Base-by-base conservation (phyloP, 1,140 invertebrate genomes). In the Conopomorpha cramerella region DNA sequence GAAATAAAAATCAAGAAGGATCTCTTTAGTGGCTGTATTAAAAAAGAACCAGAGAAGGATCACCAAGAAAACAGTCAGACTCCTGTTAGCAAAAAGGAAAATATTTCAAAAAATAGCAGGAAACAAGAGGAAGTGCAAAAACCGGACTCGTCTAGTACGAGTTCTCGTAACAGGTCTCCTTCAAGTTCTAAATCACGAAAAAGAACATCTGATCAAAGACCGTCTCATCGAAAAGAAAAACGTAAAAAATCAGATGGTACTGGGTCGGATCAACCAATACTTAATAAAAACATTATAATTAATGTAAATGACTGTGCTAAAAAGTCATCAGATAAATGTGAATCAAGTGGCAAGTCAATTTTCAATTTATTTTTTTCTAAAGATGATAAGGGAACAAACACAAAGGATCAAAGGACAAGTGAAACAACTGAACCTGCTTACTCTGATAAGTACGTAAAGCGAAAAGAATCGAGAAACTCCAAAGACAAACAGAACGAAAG, bases 191-290 rank as follows among this genome's bases (percentile, higher is more conserved):
- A 50, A 39, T 51, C 60, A 28, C 54, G 63, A 10, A 73, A 76
- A 54, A 56, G 67, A 40, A 59, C 62, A 8, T 46, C 48, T 35
- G 66, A 73, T n/a, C 58, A 64, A 46, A 62, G 49, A 43, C 60
- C 65, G 29, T 67, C 58, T 16, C 66, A 73, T 53, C 58, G 68
- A 30, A 76, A 73, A 54, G 71, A 76, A 56, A 76, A 76, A 47
- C 53, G 66, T 11, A 76, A 71, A 45, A 76, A 73, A 70, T 47
- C 49, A 38, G 49, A 64, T 31, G 39, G 36, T 3, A 43, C 15
- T 49, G 14, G 30, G 33, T 15, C 39, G 29, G 52, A 64, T 17
- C 59, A 57, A 38, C 44, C 53, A 26, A 45, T 41, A 10, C 35
- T 40, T 35, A 50, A 57, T 35, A 59, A 51, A 43, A 55, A 53